phyloP scores from a whole-genome alignment of 2,113 vertebrate genomes.

The Seriola aureovittata region DNA sequence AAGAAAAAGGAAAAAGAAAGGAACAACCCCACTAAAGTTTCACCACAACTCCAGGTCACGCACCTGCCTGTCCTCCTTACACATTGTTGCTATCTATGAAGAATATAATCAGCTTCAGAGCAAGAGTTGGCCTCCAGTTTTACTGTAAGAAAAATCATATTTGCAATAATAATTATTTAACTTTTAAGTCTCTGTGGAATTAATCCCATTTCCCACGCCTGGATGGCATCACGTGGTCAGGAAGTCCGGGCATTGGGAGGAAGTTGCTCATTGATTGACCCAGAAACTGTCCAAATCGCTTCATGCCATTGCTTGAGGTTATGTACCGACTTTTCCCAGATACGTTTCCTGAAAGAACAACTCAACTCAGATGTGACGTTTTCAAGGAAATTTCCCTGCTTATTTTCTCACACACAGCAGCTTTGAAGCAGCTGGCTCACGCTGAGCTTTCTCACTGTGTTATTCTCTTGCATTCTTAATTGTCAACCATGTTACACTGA shows the following conservation, averaged over 20 bases:
- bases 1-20: not conserved
- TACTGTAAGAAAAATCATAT: not conserved
- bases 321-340: not conserved
- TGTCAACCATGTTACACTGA: not conserved
- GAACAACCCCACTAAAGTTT: not conserved
- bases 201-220: not conserved
- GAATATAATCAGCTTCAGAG: not conserved
- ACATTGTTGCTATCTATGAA: no score
- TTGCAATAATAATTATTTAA: not conserved
- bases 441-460: not conserved
- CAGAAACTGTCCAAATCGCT: conserved; percentile 31
- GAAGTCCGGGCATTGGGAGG: conserved; percentile 13
- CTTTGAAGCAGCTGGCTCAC: not conserved
- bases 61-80: no score
- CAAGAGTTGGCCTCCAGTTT: not conserved
- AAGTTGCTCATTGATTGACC: conserved; percentile 65
- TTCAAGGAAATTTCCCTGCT: not conserved
- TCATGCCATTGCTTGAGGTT: not conserved
- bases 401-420: not conserved
- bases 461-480: not conserved
- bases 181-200: not conserved
- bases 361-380: not conserved
- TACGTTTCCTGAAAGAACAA: conserved; percentile 6
- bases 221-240: conserved; percentile 17
- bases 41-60: not conserved